Percentiles rank a stretch among this genome's conserved stretches.
These are phyloP conservation scores for Cheilosia pagana DNA, from an alignment of 2,888 invertebrate species.

Conservation along the genomic window DNA sequence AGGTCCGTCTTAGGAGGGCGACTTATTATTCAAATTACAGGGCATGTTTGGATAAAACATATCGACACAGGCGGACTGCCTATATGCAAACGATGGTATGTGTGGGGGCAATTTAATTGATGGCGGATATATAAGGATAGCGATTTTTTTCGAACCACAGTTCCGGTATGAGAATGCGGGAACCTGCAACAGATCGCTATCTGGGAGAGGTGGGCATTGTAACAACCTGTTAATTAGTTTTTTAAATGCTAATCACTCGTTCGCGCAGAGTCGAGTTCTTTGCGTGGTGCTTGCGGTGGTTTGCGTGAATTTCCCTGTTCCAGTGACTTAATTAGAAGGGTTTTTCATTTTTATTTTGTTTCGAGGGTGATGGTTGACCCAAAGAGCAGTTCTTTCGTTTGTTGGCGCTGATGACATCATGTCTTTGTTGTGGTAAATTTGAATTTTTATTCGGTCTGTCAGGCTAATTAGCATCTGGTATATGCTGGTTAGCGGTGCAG, in stretches of 20 bases:
- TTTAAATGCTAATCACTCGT: constrained; percentile 74
- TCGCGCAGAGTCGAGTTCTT: constrained; percentile 21
- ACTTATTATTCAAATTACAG: constrained; percentile 44
- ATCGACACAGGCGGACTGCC: constrained; percentile 14
- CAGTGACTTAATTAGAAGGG: constrained; percentile 71
- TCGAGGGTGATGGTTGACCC: constrained; percentile 45
- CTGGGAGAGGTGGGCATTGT: constrained; percentile 60
- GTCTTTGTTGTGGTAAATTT: constrained; percentile 49
- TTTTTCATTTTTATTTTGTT: constrained; percentile 10
- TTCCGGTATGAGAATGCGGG: constrained; percentile 10
- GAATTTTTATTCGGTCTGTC: constrained; percentile 58
- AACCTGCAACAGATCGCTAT: constrained; percentile 55
- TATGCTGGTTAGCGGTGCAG: constrained; percentile 55
- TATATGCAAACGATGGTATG: constrained; percentile 42
- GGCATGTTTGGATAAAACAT: too few relatives aligned
- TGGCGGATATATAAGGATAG: constrained; percentile 54
- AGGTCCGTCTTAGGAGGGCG: neutral
- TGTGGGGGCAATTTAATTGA: constrained; percentile 41
- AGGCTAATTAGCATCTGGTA: constrained; percentile 63
- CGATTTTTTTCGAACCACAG: constrained; percentile 32
- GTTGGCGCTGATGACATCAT: constrained; percentile 64
- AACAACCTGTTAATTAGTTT: constrained; percentile 74
- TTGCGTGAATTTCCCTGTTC: constrained; percentile 64
- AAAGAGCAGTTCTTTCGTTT: constrained; percentile 28
- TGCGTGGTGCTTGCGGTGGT: constrained; percentile 17